Conservation (phyloP, 2,797 vertebrate genomes). For the Mormyrops attenuatus region DNA sequence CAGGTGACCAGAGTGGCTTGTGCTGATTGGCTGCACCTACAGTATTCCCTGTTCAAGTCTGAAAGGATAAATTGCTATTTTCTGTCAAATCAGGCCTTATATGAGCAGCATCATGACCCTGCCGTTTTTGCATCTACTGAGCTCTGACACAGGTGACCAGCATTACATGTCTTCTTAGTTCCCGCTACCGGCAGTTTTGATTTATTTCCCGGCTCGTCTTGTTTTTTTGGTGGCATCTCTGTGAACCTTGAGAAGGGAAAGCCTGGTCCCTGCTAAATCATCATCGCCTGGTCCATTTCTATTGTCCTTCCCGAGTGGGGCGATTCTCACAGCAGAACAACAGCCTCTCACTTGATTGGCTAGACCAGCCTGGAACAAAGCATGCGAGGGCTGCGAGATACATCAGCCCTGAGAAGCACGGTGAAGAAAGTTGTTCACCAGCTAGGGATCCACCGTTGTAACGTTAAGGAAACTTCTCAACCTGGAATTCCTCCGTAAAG, state of each 20-base stretch:
- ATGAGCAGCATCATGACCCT: background rate
- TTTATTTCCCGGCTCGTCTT: background rate
- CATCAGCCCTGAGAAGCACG: background rate
- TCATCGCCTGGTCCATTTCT: background rate
- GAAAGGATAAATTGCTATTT: background rate
- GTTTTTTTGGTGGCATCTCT: background rate
- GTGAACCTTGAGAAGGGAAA: background rate
- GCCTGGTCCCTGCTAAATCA: background rate
- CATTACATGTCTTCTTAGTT: background rate
- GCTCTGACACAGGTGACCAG: background rate
- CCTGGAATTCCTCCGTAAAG: background rate
- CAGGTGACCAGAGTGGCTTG: background rate
- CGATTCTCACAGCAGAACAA: background rate
- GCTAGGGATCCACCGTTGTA: background rate
- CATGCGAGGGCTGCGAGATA: background rate
- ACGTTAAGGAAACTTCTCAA: background rate
- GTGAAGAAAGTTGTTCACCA: background rate
- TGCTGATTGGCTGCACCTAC: background rate
- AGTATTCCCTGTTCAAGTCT: background rate
- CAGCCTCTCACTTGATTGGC: background rate
- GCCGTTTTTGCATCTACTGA: background rate
- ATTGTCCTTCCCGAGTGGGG: background rate
- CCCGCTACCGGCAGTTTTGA: background rate
- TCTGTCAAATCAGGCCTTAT: background rate
- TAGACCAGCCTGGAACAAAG: background rate